phyloP scores from a whole-genome alignment of 2,888 invertebrate species.

The Lamproptera curius region DNA sequence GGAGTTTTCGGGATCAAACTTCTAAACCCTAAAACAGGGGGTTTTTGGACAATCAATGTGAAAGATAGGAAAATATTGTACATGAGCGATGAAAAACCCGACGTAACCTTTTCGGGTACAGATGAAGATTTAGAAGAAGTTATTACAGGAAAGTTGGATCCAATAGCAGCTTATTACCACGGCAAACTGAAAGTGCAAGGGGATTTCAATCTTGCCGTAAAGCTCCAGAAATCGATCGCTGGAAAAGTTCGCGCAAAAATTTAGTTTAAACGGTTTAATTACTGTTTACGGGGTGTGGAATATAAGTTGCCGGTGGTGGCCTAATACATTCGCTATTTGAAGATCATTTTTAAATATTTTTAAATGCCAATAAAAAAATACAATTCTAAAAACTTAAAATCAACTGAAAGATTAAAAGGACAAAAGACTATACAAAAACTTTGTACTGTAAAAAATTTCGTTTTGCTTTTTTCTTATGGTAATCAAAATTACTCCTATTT shows the following conservation, averaged over 20 bases:
- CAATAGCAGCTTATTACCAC: constrained; percentile 96
- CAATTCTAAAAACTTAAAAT: too few relatives aligned
- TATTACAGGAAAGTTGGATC: constrained; percentile 93
- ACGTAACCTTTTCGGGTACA: constrained; percentile 91
- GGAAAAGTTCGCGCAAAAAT: constrained; percentile 73
- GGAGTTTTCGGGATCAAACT: constrained; percentile 95
- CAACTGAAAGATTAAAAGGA: too few relatives aligned
- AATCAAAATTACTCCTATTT: too few relatives aligned
- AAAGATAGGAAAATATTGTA: constrained; percentile 90
- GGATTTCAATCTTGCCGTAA: constrained; percentile 97
- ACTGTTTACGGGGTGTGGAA: background rate
- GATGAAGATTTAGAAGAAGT: constrained; percentile 93
- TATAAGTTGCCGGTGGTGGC: too few relatives aligned
- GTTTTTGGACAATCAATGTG: constrained; percentile 94
- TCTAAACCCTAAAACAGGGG: constrained; percentile 88
- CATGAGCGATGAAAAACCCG: constrained; percentile 90
- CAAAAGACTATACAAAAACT: too few relatives aligned
- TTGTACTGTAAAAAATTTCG: too few relatives aligned
- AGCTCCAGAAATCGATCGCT: constrained; percentile 87
- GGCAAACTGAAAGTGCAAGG: constrained; percentile 98
- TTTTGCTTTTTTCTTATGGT: too few relatives aligned
- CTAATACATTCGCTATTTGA: too few relatives aligned
- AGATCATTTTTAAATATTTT: too few relatives aligned
- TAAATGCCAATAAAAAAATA: too few relatives aligned
- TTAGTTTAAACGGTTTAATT: background rate